Percentiles rank a stretch among this genome's conserved stretches.
phyloP scores from a whole-genome alignment of 2,888 invertebrate genomes.

The Scaptomyza parva region DNA sequence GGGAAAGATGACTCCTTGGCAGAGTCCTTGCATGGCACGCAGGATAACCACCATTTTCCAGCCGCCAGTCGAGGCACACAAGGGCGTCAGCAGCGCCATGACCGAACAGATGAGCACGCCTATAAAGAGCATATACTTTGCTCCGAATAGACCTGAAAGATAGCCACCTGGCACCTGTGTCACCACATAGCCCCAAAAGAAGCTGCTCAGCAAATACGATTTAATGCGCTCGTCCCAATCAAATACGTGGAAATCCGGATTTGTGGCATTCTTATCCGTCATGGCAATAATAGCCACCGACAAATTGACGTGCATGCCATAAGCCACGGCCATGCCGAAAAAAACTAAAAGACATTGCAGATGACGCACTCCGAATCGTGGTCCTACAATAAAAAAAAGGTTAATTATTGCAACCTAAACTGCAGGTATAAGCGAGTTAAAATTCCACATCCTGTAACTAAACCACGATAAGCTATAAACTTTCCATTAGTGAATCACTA shows the following conservation, averaged over 20 bases:
- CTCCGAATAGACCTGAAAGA: constrained; percentile 89
- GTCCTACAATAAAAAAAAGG: constrained; percentile 79
- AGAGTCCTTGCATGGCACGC: constrained; percentile 90
- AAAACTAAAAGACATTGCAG: constrained; percentile 88
- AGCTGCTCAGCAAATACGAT: constrained; percentile 87
- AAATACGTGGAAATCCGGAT: constrained; percentile 86
- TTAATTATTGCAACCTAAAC: neutral
- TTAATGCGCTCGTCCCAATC: constrained; percentile 87
- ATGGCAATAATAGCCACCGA: constrained; percentile 91
- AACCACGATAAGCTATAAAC: neutral
- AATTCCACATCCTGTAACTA: neutral
- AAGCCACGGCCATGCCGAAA: constrained; percentile 87
- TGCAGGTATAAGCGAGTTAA: neutral
- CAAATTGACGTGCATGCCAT: constrained; percentile 88
- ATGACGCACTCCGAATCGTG: constrained; percentile 87
- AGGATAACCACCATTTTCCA: constrained; percentile 88
- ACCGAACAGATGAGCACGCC: constrained; percentile 88
- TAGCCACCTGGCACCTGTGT: constrained; percentile 88
- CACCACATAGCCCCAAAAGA: constrained; percentile 89
- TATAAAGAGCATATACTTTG: constrained; percentile 86
- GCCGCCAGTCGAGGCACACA: constrained; percentile 87
- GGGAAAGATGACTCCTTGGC: constrained; percentile 90
- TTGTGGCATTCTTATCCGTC: constrained; percentile 86
- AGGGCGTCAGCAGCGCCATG: constrained; percentile 88
- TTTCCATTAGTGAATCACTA: constrained; percentile 2